A percentile compares a stretch with the other conserved stretches of the same genome.
Evolutionary conservation across 2,113 vertebrate species (phyloP).

Genomic region (Etheostoma cragini): DNA sequence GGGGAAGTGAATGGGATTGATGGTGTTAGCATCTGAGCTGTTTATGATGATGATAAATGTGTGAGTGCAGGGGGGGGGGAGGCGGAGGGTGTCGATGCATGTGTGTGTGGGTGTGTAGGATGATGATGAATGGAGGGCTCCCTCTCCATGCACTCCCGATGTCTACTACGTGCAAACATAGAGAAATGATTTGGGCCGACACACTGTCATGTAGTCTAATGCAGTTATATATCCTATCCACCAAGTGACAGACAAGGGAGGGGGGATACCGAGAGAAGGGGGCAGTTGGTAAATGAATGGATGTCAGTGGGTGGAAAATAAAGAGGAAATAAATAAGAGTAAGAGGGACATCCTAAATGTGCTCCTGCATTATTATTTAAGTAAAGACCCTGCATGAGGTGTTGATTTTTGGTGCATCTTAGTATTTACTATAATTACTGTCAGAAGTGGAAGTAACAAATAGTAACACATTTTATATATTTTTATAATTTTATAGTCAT

Average conservation of each 20-base stretch:
- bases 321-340: slow-evolving; percentile 51
- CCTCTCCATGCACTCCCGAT: slow-evolving; percentile 91
- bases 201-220: slow-evolving; percentile 93
- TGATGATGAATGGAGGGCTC: slow-evolving; percentile 92
- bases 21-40: slow-evolving; percentile 89
- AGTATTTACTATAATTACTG: neutral
- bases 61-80: slow-evolving; percentile 52
- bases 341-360: slow-evolving; percentile 42
- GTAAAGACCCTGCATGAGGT: neutral
- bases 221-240: slow-evolving; percentile 93
- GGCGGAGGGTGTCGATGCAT: slow-evolving; percentile 29
- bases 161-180: slow-evolving; percentile 91
- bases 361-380: neutral
- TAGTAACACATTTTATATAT: too few species aligned
- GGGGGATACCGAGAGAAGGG: slow-evolving; percentile 40
- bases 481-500: too few species aligned
- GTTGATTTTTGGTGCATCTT: neutral
- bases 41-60: slow-evolving; percentile 95
- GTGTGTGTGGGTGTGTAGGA: slow-evolving; percentile 57
- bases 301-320: slow-evolving; percentile 55
- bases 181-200: slow-evolving; percentile 93
- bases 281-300: slow-evolving; percentile 62
- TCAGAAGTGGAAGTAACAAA: neutral
- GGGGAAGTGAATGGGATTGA: slow-evolving; percentile 93
- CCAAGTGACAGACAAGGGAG: slow-evolving; percentile 71